Evolutionary conservation across 92 coral and sea anemone genomes (phyloP).

Genomic region (Porites evermanni): DNA sequence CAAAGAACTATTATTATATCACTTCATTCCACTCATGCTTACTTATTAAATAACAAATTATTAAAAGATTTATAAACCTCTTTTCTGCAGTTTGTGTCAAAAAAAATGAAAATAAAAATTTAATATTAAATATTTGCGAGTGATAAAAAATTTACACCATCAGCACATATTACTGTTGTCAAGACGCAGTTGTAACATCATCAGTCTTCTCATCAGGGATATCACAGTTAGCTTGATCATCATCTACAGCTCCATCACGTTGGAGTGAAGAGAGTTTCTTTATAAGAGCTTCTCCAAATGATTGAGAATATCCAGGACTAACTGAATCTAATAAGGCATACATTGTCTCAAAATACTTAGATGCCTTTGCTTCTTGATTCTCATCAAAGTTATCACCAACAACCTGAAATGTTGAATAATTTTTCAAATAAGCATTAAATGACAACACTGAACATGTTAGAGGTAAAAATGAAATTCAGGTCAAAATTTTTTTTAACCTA

Average conservation of each 20-base stretch:
- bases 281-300: constrained; percentile 90
- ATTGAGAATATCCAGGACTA: constrained; percentile 84
- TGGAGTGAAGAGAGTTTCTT: constrained; percentile 73
- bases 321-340: constrained; percentile 85
- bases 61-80: too few species aligned
- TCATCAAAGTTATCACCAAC: constrained; percentile 80
- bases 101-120: too few species aligned
- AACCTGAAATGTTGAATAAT: constrained; percentile 54
- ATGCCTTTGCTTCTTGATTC: constrained; percentile 22
- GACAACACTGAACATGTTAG: background rate
- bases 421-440: background rate
- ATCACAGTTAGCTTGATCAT: constrained; percentile 5
- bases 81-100: too few species aligned
- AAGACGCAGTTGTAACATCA: constrained; percentile 1
- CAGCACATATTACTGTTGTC: background rate
- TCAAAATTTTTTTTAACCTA: too few species aligned
- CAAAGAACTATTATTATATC: too few species aligned
- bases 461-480: background rate
- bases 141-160: too few species aligned
- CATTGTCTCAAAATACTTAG: constrained; percentile 84
- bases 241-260: constrained; percentile 4
- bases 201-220: background rate
- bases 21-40: too few species aligned
- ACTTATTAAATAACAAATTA: too few species aligned
- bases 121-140: too few species aligned